Evolutionary conservation across 2,113 vertebrate species (phyloP), one percentile per base, ranked within the genome.

Genomic region (Pimephales promelas): DNA sequence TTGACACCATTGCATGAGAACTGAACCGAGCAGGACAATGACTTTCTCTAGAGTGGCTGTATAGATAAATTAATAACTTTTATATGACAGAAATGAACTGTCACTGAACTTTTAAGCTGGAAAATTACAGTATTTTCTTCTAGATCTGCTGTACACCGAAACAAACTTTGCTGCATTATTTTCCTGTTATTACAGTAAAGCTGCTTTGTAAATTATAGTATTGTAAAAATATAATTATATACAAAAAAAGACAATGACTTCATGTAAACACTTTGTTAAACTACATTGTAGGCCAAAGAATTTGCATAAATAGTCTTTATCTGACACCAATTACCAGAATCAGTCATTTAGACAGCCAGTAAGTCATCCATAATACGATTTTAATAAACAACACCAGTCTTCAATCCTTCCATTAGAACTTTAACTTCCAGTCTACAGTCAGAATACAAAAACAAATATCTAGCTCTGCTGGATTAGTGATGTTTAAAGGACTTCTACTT

Each of bases 401-500:
- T 62, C 8, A 31, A 43, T 64, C 11, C 24, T 22, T 16, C 20
- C 11, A 43, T 20, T 64, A 16, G 5, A 70, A 34, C 5, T 40
- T 70, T 10, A 80, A 56, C 64, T 18, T 54, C 28, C 28, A 81
- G 59, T 22, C 40, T 66, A 22, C 40, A 34, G 64, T 81, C 31
- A 56, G 64, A 11, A 70, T 56, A 70, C 31, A 16, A 70, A 56
- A 81, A 52, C 11, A 56, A 54, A 64, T 16, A 22, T 52, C 47
- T 81, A n/a, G 43, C 79, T 81, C 79, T 34, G 62, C 28, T 81
- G 62, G 62, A 81, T 81, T 70, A 54, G 26, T 28, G 8, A 54
- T 40, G 62, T 81, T 81, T 81, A 81, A 70, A 84, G 36, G 36
- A 85, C 82, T 73, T 79, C 74, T 24, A 22, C 45, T 68, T 74